Base-by-base conservation (phyloP, 2,113 vertebrate species). In the Saguinus midas region DNA sequence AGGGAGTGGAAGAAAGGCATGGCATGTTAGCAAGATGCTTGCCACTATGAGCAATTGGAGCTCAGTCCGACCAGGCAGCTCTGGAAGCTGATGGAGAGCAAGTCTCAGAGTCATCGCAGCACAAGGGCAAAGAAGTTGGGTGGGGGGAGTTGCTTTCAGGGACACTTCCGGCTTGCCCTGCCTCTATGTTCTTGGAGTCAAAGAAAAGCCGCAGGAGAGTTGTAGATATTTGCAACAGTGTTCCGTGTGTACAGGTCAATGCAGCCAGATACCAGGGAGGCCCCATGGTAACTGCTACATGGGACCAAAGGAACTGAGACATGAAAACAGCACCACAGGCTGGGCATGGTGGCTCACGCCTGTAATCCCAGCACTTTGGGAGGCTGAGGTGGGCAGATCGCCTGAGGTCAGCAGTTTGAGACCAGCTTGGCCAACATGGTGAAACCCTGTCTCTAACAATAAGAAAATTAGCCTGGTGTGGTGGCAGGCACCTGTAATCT, bases 391-490 rank as follows among this genome's bases (percentile, higher is more conserved):
- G 1, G 61, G 61, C 2, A 5, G 25, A 61, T 61, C 25, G 27
- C 58, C 58, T 13, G 58, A 61, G 11, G 11, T 61, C 43, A 64
- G 61, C 11, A 64, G 61, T 29, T 29, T 2, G 27, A 64, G 61
- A 64, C 61, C 61, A 64, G 27, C 61, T 11, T 64, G 61, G 61
- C 61, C 61, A 29, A 64, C 12, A 29, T 64, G 61, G 61, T 64
- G 61, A 64, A 64, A 29, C 61, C 61, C 12, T 29, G 27, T 14
- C 27, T 29, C 27, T 29, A 64, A 64, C 29, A 64, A 64, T 64
- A 64, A 0, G 0, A 29, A 29, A 64, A 64, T 64, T 29, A 64
- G 61, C 61, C 11, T 0, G 11, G 11, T 12, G 13, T 64, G 61
- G 27, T 64, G 27, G 11, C 4, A 2, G 11, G 5, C 27, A 12